Conservation (phyloP, 2,888 invertebrate genomes). For the Bellardia pandia region DNA sequence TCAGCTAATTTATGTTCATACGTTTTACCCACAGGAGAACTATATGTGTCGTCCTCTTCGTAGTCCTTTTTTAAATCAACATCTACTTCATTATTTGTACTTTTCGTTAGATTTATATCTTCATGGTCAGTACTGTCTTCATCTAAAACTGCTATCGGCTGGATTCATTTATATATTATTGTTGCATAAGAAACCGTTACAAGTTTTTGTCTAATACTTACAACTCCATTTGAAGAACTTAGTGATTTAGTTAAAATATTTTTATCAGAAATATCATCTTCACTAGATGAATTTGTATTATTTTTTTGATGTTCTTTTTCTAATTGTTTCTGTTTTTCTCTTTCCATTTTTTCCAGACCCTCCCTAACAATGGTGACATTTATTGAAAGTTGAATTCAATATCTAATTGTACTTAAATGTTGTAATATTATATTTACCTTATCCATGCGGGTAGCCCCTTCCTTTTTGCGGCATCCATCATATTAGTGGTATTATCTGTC, state of each 20-base stretch:
- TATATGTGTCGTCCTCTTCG: conserved; percentile 85
- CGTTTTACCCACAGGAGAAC: conserved; percentile 85
- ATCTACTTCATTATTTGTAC: background rate
- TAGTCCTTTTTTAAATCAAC: conserved; percentile 52
- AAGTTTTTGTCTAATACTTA: conserved; percentile 27
- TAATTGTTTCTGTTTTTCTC: conserved; percentile 94
- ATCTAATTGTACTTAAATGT: too few species aligned
- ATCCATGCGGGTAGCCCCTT: conserved; percentile 99
- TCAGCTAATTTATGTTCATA: conserved; percentile 81
- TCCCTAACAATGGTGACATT: conserved; percentile 79
- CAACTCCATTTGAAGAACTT: background rate
- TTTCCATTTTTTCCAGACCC: conserved; percentile 98
- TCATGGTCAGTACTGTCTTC: conserved; percentile 85
- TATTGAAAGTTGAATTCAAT: too few species aligned
- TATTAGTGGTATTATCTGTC: conserved; percentile 78
- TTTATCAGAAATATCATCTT: conserved; percentile 64
- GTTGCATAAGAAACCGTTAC: background rate
- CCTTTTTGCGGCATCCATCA: conserved; percentile 92
- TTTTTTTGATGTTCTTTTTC: conserved; percentile 87
- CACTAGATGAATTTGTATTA: conserved; percentile 44
- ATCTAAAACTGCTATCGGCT: conserved; percentile 76
- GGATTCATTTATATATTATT: conserved; percentile 9
- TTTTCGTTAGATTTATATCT: conserved; percentile 4
- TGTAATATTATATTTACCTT: conserved; percentile 86
- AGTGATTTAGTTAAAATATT: conserved; percentile 32